Base-by-base conservation (phyloP, 2,888 invertebrate species). In the Muschampia plurimacula region DNA sequence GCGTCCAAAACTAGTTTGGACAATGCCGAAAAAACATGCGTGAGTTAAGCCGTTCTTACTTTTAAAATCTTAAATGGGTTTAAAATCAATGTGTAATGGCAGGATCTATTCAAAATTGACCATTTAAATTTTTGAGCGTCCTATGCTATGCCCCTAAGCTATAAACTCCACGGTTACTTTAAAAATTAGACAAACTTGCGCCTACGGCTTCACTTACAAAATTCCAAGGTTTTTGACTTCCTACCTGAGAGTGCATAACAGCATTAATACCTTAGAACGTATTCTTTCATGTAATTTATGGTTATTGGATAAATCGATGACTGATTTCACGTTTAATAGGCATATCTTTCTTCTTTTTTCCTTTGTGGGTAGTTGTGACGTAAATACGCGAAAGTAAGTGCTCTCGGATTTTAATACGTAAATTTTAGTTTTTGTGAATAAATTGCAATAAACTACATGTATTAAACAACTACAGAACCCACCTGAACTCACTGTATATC, bases 31-130 rank as follows among this genome's bases (percentile, higher is more conserved):
- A 32, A 32, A 32, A 32, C 32, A 32, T 32, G 32, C 32, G 32
- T 32, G 2, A 4, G 32, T 32, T 32, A 32, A 32, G 32, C 32
- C 32, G 32, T 32, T 32, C 4, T 32, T 32, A 32, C 4, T 4
- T 4, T 32, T 32, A 32, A 32, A 86, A 88, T 86, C 77, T 81
- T 36, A 13, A 32, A 13, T 86, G 86, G 78, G 78, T 80, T 81
- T 68, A 59, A 59, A 59, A 59, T 59, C 28, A 59, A 59, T 59
- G 4, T 46, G 22, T 64, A 28, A 46, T 28, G 57, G 71, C 60
- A 66, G 66, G 65, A 41, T 1, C 49, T 28, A 49, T 65, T 49
- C 32, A 8, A 49, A 60, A 59, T 60, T 66, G 71, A 59, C 39
- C 49, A 60, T 59, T 71, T 66, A 66, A 22, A 66, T 60, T 66